Base-by-base conservation (phyloP, 2,797 vertebrate species). In the Zalophus californianus region DNA sequence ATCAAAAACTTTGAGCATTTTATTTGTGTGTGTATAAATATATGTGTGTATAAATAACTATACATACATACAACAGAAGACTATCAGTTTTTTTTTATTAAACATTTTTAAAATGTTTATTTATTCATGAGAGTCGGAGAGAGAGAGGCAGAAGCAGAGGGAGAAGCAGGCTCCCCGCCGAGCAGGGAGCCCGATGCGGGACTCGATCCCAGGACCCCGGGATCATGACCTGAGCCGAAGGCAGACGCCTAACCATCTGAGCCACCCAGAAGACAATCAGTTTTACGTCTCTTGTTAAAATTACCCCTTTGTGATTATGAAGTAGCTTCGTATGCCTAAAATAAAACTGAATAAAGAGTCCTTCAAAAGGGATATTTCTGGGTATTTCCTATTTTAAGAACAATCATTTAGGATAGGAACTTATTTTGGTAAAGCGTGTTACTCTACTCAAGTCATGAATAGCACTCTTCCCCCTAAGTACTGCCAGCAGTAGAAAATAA, bases 211-310 rank as follows among this genome's bases (percentile, higher is more conserved):
- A 38, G 38, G 38, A 38, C 38, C 38, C 38, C 3, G 38, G 38
- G 38, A 38, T 38, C 38, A 38, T 38, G 38, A 38, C 38, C 38
- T 38, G 38, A 38, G 38, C 38, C 4, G 38, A 38, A 38, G 38
- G 38, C 38, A 38, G 38, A 38, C 38, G 38, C 38, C 38, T 38
- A 38, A 38, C 38, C 38, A 38, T 38, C 38, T 38, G 38, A 38
- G 38, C 38, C 38, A 38, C 38, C 38, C 38, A 79, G 6, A 91
- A 90, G 90, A 90, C 35, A 1, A 77, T 79, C 70, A 85, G 52
- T 75, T 94, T 84, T 44, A 91, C 86, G 86, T 68, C n/a, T 86
- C 41, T 77, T 15, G 15, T 82, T 83, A 97, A 83, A 97, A 96
- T 85, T 21, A 83, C 12, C 79, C 41, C 20, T 78, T 95, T 87